Percentiles rank a stretch among this genome's conserved stretches.
Conservation (phyloP, 2,113 vertebrate genomes). For the Pteruthius melanotis region DNA sequence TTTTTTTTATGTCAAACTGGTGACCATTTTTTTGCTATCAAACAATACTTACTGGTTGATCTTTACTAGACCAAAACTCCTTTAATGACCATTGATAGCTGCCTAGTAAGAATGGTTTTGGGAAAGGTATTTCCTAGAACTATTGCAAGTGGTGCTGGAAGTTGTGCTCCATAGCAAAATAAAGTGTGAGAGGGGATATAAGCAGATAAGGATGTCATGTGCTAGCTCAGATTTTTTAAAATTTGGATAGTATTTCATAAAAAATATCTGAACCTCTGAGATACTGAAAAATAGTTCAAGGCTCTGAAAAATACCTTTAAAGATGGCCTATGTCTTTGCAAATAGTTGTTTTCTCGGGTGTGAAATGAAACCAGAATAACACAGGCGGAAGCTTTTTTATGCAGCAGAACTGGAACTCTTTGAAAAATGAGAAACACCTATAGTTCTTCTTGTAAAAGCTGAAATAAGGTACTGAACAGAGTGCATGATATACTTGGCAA, state of each 20-base stretch:
- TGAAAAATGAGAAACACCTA: background rate
- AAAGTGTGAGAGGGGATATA: background rate
- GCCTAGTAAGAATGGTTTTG: background rate
- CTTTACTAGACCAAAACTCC: background rate
- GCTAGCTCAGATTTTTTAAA: accelerated
- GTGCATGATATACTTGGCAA: background rate
- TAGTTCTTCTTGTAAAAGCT: background rate
- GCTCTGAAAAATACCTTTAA: background rate
- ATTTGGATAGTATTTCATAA: background rate
- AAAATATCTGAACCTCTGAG: background rate
- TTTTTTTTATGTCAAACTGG: background rate
- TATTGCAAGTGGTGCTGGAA: background rate
- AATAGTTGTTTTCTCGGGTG: background rate
- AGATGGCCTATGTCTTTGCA: background rate
- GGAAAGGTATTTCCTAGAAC: background rate
- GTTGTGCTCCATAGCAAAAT: background rate
- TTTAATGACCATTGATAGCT: background rate
- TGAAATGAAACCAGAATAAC: background rate
- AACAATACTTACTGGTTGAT: background rate
- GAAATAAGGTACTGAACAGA: background rate
- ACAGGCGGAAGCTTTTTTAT: background rate
- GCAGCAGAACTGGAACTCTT: background rate
- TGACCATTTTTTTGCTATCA: background rate
- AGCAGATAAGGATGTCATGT: background rate
- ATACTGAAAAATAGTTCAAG: background rate